Conservation (phyloP, 2,888 invertebrate genomes). For the Muschampia plurimacula region DNA sequence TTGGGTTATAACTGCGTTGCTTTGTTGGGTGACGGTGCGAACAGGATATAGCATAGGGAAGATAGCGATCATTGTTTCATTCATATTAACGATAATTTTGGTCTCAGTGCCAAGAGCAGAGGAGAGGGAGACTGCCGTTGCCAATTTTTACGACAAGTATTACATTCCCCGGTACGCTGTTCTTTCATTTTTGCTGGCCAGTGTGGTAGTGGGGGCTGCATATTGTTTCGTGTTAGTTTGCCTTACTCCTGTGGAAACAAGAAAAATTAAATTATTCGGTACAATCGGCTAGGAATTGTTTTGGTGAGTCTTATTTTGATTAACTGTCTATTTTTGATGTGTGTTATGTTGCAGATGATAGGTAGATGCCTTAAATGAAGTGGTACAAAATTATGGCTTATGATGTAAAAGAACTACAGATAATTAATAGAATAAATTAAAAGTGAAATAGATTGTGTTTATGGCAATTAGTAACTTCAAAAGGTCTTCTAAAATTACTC, state of each 20-base stretch:
- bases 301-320: conserved; percentile 15
- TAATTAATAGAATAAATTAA: no score
- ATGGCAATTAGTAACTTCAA: no score
- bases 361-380: no score
- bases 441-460: no score
- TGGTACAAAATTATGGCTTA: no score
- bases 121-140: conserved; percentile 58
- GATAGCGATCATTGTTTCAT: conserved; percentile 83
- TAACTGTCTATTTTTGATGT: not conserved
- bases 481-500: no score
- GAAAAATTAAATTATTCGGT: conserved; percentile 67
- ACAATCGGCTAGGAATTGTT: conserved; percentile 51
- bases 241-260: conserved; percentile 66
- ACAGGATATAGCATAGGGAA: conserved; percentile 88
- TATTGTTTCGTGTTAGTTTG: conserved; percentile 67
- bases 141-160: conserved; percentile 80
- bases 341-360: not conserved
- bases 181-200: conserved; percentile 61
- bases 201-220: conserved; percentile 58
- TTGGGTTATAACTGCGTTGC: conserved; percentile 87
- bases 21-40: conserved; percentile 88
- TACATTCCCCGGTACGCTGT: conserved; percentile 65
- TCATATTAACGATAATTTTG: conserved; percentile 85
- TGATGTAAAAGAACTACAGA: no score
- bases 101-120: conserved; percentile 86